phyloP scores from a whole-genome alignment of 2,888 invertebrate species.

The Calameuta filiformis region DNA sequence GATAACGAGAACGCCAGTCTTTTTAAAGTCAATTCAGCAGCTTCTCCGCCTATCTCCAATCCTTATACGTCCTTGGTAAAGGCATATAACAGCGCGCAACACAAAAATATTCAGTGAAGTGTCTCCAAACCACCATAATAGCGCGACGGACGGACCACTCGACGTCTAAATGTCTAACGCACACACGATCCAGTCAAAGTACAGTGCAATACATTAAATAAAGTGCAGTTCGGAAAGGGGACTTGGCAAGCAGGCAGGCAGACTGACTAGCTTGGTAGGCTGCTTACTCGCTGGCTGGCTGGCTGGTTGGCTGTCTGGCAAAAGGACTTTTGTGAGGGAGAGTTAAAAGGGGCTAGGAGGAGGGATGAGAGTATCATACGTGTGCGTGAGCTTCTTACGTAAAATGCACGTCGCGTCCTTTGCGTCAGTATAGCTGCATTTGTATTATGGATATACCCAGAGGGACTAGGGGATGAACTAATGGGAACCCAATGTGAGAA shows the following conservation, averaged over 20 bases:
- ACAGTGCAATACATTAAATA: neutral
- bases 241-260: neutral
- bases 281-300: neutral
- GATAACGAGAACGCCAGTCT: neutral
- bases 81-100: neutral
- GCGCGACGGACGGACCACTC: neutral
- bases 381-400: neutral
- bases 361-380: neutral
- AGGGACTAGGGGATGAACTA: neutral
- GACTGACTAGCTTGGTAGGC: neutral
- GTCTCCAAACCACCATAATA: neutral
- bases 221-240: neutral
- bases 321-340: neutral
- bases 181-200: neutral
- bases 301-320: neutral
- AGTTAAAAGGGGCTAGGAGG: neutral
- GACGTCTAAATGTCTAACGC: neutral
- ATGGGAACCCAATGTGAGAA: neutral
- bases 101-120: too few species aligned
- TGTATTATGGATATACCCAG: neutral
- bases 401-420: neutral
- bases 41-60: neutral
- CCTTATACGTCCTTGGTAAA: neutral
- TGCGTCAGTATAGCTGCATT: neutral
- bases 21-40: neutral